Percentiles rank a stretch among this genome's conserved stretches.
Conservation (phyloP, 2,888 invertebrate species). For the Schrankia costaestrigalis region DNA sequence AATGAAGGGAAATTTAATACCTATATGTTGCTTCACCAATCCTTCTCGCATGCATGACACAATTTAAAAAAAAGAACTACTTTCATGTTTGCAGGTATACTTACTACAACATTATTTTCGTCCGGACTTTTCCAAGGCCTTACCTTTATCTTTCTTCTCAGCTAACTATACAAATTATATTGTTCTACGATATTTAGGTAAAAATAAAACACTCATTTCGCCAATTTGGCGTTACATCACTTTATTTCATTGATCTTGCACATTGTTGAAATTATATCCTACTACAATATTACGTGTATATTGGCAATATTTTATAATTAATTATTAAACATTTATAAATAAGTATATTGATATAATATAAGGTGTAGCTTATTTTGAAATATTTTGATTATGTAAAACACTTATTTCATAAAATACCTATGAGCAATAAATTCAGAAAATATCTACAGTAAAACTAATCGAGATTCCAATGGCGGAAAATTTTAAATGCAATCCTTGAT, state of each 20-base stretch:
- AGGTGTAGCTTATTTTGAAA: conserved; percentile 33
- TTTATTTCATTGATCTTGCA: conserved; percentile 64
- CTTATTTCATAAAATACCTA: conserved; percentile 32
- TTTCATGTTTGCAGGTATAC: too few relatives aligned
- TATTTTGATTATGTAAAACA: conserved; percentile 32
- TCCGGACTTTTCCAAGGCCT: too few relatives aligned
- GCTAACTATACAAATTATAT: too few relatives aligned
- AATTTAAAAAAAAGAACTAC: too few relatives aligned
- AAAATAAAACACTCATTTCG: conserved; percentile 43
- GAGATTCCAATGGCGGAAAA: conserved; percentile 14
- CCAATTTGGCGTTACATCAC: conserved; percentile 46
- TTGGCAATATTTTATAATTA: conserved; percentile 45
- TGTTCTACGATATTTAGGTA: too few relatives aligned
- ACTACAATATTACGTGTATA: conserved; percentile 56
- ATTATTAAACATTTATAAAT: conserved; percentile 45
- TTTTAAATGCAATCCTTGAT: too few relatives aligned
- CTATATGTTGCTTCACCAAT: too few relatives aligned
- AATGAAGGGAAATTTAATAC: too few relatives aligned
- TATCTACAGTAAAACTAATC: conserved; percentile 20
- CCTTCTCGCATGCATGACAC: too few relatives aligned
- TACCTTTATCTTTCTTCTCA: too few relatives aligned
- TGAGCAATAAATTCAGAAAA: conserved; percentile 47
- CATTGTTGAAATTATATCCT: conserved; percentile 54
- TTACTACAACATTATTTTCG: too few relatives aligned
- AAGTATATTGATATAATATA: conserved; percentile 33